Conservation (phyloP, 2,797 vertebrate species). For the Merluccius polli region DNA sequence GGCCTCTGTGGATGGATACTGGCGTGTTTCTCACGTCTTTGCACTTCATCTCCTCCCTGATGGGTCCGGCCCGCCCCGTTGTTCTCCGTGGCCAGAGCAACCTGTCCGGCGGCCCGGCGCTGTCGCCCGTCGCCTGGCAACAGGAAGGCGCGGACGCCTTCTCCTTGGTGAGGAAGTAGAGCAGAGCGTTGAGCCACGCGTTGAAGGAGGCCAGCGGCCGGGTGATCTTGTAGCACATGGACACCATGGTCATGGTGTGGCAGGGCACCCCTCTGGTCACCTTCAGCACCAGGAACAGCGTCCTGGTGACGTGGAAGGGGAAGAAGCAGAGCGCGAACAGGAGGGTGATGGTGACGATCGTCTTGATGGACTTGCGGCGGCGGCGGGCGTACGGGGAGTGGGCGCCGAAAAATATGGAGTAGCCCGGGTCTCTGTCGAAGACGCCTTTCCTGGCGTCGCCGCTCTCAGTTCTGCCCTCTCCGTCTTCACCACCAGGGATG, state of each 20-base stretch:
- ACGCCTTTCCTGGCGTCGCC: slow-evolving; percentile 20
- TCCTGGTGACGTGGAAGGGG: slow-evolving; percentile 79
- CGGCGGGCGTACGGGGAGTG: slow-evolving; percentile 73
- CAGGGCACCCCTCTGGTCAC: slow-evolving; percentile 69
- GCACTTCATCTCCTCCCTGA: slow-evolving; percentile 44
- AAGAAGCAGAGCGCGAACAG: slow-evolving; percentile 81
- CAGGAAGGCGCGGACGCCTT: slow-evolving; percentile 63
- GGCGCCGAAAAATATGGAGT: slow-evolving; percentile 61
- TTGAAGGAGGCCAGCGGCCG: slow-evolving; percentile 81
- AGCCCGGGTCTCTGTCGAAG: slow-evolving; percentile 44
- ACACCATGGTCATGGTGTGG: slow-evolving; percentile 75
- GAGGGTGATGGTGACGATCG: slow-evolving; percentile 81
- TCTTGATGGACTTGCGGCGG: slow-evolving; percentile 79
- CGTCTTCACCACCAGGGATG: neutral
- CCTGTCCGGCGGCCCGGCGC: slow-evolving; percentile 40
- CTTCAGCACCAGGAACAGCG: slow-evolving; percentile 76
- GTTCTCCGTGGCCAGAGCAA: slow-evolving; percentile 65
- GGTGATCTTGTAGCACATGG: slow-evolving; percentile 84
- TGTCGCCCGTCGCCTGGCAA: slow-evolving; percentile 55
- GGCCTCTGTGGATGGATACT: slow-evolving; percentile 14
- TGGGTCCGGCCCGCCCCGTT: slow-evolving; percentile 53
- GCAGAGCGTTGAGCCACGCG: slow-evolving; percentile 81
- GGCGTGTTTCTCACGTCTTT: slow-evolving; percentile 40
- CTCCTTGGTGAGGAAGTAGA: slow-evolving; percentile 83
- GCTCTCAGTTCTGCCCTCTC: slow-evolving; percentile 27